Evolutionary conservation across 2,113 vertebrate species (phyloP), one percentile per base, ranked within the genome.

Genomic region (Pao palembangensis): DNA sequence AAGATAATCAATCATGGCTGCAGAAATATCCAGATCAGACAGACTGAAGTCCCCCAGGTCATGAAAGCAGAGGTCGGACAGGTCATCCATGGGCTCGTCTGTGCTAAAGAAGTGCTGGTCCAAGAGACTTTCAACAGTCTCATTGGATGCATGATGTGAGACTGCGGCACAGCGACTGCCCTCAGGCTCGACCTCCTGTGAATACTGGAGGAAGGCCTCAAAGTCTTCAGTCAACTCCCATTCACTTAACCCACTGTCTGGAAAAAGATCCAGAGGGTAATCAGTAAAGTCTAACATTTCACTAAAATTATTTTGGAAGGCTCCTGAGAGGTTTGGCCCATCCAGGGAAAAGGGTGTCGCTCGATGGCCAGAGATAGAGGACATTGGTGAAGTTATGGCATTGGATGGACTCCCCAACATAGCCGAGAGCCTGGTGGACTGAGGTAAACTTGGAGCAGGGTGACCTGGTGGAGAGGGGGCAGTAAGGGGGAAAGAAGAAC

Each of bases 1-100:
- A 6, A 86, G 43, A 71, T 78, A 87, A 67, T 88, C 83, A 20
- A 85, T 86, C 77, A 87, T 79, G 12, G 64, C 71, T 0, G 69
- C 58, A 23, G 86, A 87, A 57, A 84, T 67, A 2, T 84, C 70
- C 25, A 86, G 14, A 42, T 87, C 73, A 3, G 80, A 72, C 50
- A 82, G 60, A 7, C 25, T 78, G 44, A 75, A 64, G 34, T 81
- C 71, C 1, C 54, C 51, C 47, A 80, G 31, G 4, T 85, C 77
- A 6, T 69, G 72, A 6, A 82, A 47, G 48, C 47, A 57, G 55
- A 85, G n/a, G 1, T 81, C 79, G 0, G 60, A 64, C 25, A 83
- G 53, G 51, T 86, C 75, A 2, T 58, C 69, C n/a, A 44, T 5
- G 8, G 25, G n/a, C 38, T 60, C 71, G 1, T 46, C 6, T 1